A percentile compares a stretch with the other conserved stretches of the same genome.
These are phyloP conservation scores for Zaprionus kolodkinae DNA, from an alignment of 1,140 invertebrate genomes.

Conservation along the genomic window DNA sequence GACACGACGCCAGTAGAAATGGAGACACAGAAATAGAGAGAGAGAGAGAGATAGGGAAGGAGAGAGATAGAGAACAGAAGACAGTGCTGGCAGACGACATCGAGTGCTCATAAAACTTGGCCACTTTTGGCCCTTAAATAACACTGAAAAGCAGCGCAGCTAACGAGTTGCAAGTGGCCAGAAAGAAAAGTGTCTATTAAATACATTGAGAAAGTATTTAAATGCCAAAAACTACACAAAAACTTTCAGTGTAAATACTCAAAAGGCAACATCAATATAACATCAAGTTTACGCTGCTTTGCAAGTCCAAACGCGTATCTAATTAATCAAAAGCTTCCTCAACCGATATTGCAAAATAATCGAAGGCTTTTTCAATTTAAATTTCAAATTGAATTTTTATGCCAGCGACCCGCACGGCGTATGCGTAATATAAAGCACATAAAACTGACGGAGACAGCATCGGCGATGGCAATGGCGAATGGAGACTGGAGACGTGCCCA, in stretches of 20 bases:
- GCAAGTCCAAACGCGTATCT: neutral
- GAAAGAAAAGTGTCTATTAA: neutral
- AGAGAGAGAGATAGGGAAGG: neutral
- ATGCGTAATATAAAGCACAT: conserved; percentile 68
- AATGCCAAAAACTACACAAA: neutral
- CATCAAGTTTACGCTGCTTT: neutral
- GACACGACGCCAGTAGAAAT: conserved; percentile 51
- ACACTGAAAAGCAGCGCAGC: conserved; percentile 4
- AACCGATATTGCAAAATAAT: neutral
- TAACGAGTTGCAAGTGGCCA: conserved; percentile 1
- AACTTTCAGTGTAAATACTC: too few relatives aligned
- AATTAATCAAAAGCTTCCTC: neutral
- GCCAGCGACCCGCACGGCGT: conserved; percentile 50
- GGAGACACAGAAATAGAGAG: neutral
- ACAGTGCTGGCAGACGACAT: conserved; percentile 47
- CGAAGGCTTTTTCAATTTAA: conserved; percentile 76
- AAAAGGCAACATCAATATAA: too few relatives aligned
- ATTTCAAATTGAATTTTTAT: conserved; percentile 79
- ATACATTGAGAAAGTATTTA: conserved; percentile 1
- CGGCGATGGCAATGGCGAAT: too few relatives aligned
- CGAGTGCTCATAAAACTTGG: conserved; percentile 57
- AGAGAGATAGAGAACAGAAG: too few relatives aligned
- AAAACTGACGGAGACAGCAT: conserved; percentile 47
- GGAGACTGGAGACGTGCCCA: conserved; percentile 21
- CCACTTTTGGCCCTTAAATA: conserved; percentile 12